Conservation (phyloP, 2,113 vertebrate genomes). For the Petrocephalus zakoni region DNA sequence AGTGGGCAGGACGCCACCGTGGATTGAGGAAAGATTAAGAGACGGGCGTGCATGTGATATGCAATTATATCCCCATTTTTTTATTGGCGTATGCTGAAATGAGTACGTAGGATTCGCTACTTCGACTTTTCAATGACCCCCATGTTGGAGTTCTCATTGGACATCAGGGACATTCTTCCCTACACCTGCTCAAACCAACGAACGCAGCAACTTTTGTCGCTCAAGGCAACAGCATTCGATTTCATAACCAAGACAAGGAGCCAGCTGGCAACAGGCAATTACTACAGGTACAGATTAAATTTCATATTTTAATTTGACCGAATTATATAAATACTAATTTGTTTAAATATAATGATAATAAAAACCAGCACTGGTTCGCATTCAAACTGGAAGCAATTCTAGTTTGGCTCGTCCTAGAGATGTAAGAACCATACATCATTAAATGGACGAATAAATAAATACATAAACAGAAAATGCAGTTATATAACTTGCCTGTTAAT, state of each 20-base stretch:
- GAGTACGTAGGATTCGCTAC: not conserved
- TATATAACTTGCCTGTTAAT: not conserved
- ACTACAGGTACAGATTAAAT: slow-evolving; percentile 1
- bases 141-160: not conserved
- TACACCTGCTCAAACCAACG: not conserved
- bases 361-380: not conserved
- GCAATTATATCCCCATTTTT: not conserved
- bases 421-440: slow-evolving; percentile 1
- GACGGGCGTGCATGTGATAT: not conserved
- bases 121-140: not conserved
- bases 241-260: not conserved
- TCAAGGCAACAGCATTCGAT: not conserved
- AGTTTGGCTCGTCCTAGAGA: not conserved
- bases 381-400: not conserved
- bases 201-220: not conserved
- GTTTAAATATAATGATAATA: not conserved
- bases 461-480: slow-evolving; percentile 13
- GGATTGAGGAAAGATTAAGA: not conserved
- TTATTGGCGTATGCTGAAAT: not conserved
- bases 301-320: slow-evolving; percentile 11
- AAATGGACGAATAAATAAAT: slow-evolving; percentile 5
- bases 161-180: not conserved
- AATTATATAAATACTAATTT: slow-evolving; percentile 10
- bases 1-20: not conserved
- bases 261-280: slow-evolving; percentile 9